phyloP scores from a whole-genome alignment of 1,140 invertebrate genomes.

The Frieseomelitta varia region DNA sequence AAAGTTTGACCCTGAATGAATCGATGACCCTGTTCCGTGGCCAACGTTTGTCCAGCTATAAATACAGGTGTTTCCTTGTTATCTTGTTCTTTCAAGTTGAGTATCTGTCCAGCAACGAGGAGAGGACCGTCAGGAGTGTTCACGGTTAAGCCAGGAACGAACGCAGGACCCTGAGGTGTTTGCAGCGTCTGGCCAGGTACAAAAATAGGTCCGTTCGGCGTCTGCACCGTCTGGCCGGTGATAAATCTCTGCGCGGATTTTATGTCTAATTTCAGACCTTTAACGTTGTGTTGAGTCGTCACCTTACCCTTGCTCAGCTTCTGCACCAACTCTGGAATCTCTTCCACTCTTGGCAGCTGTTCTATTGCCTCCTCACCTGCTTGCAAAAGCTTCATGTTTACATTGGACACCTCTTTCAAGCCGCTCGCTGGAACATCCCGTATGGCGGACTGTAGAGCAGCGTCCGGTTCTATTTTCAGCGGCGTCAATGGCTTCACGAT shows the following conservation, averaged over 20 bases:
- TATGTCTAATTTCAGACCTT: slow-evolving; percentile 86
- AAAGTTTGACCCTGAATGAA: slow-evolving; percentile 83
- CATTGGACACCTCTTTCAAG: slow-evolving; percentile 83
- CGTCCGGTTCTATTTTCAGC: slow-evolving; percentile 82
- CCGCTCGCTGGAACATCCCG: slow-evolving; percentile 81
- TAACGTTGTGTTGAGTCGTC: slow-evolving; percentile 84
- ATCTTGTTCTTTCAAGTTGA: slow-evolving; percentile 75
- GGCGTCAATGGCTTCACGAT: slow-evolving; percentile 85
- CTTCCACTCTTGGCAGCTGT: slow-evolving; percentile 84
- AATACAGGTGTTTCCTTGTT: slow-evolving; percentile 78
- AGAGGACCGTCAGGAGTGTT: slow-evolving; percentile 86
- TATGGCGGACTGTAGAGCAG: slow-evolving; percentile 68
- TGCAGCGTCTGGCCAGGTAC: slow-evolving; percentile 89
- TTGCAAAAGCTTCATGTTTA: slow-evolving; percentile 83
- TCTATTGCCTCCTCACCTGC: slow-evolving; percentile 81
- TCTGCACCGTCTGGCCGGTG: slow-evolving; percentile 87
- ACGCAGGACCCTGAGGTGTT: slow-evolving; percentile 85
- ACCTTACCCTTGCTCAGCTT: slow-evolving; percentile 84
- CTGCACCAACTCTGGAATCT: slow-evolving; percentile 85
- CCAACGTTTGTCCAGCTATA: slow-evolving; percentile 81
- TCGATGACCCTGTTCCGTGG: slow-evolving; percentile 70
- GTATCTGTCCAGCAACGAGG: slow-evolving; percentile 87
- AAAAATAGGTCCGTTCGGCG: slow-evolving; percentile 86
- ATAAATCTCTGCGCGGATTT: slow-evolving; percentile 86
- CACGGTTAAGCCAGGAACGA: slow-evolving; percentile 89